These are phyloP conservation scores for Tipula helvola DNA, from an alignment of 2,888 invertebrate genomes.

Conservation along the genomic window DNA sequence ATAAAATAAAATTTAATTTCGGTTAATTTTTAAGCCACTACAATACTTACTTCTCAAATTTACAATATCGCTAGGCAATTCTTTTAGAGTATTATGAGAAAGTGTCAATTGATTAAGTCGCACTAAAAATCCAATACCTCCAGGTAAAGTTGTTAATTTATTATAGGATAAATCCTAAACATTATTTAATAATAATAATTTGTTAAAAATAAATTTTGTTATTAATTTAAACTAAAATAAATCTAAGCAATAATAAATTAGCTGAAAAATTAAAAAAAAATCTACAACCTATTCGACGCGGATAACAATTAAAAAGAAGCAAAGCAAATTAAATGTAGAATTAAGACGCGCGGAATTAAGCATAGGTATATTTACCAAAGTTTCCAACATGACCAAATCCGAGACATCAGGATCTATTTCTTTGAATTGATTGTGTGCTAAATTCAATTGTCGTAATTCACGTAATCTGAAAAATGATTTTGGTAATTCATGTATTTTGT, in stretches of 20 bases:
- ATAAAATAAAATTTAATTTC: neutral
- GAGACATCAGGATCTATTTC: constrained; percentile 59
- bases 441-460: constrained; percentile 55
- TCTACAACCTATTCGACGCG: neutral
- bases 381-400: constrained; percentile 64
- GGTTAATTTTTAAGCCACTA: neutral
- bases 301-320: neutral
- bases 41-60: constrained; percentile 59
- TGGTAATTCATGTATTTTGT: constrained; percentile 50
- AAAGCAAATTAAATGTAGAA: neutral
- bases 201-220: neutral
- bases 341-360: neutral
- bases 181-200: constrained; percentile 5
- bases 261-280: neutral
- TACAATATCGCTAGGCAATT: constrained; percentile 69
- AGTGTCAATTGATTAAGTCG: constrained; percentile 59
- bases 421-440: constrained; percentile 61
- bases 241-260: neutral
- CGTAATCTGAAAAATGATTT: constrained; percentile 53
- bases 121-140: constrained; percentile 73
- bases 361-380: constrained; percentile 54
- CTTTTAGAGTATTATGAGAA: constrained; percentile 59
- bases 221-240: constrained; percentile 7
- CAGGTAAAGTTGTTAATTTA: constrained; percentile 55
- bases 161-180: constrained; percentile 67